Base-by-base conservation (phyloP, 2,113 vertebrate species). In the Mobula hypostoma region DNA sequence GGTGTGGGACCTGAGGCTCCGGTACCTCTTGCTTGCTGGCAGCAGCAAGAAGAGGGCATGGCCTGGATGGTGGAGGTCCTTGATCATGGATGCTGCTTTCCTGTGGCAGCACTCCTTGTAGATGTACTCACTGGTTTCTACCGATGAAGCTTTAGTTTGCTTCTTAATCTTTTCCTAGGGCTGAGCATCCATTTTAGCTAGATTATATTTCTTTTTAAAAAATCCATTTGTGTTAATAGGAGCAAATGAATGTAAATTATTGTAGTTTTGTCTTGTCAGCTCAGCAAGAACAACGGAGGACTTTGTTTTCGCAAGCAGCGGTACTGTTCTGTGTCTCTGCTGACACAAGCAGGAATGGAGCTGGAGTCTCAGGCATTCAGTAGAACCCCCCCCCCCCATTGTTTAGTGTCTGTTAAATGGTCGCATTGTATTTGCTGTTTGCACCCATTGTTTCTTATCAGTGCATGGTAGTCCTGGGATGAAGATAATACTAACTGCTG, bases 341-440 rank as follows among this genome's bases (percentile, higher is more conserved):
- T 93, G 91, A 74, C 70, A 72, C 40, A 21, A 91, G 15, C 68
- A 74, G 36, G 68, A 74, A 74, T 93, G 91, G 66, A 74, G 29
- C 91, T 48, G 40, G 91, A 92, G 72, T 93, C 66, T 93, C 74
- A 74, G 72, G n/a, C 90, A 56, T 93, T 88, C 74, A 27, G 36
- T 56, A 15, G 36, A 66, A 29, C 70, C 8, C 48, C 36, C 36
- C 36, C 36, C 36, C 48, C 48, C 27, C 70, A 56, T 74, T 76
- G 32, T 93, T 93, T 24, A 11, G 48, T 40, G 32, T 72, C 15
- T 29, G 36, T 93, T 56, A 93, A 74, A 74, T 74, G 24, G 90
- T 76, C 9, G 68, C 11, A 93, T 93, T 93, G 90, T 93, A 27
- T 56, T 93, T 36, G 8, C 56, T 72, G n/a, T 68, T 92, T 92